A percentile compares a stretch with the other conserved stretches of the same genome.
phyloP scores from a whole-genome alignment of 2,113 vertebrate species.

The Gymnogyps californianus region DNA sequence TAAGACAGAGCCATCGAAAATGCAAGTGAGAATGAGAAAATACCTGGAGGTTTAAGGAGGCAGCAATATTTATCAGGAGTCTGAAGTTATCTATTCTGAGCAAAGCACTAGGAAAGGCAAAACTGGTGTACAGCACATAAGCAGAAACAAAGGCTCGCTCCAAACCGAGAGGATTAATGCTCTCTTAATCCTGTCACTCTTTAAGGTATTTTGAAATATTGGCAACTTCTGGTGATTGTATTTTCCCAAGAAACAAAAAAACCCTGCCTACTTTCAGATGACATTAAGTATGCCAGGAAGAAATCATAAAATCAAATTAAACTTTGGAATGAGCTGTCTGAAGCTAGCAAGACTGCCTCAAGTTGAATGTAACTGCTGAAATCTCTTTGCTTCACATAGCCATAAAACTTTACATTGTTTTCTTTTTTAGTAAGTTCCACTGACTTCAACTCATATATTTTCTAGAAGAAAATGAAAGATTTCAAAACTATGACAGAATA shows the following conservation, averaged over 20 bases:
- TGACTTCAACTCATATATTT: background rate
- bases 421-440: background rate
- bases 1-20: background rate
- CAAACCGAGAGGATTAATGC: background rate
- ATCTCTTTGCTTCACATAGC: background rate
- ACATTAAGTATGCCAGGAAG: background rate
- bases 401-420: background rate
- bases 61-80: background rate
- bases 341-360: background rate
- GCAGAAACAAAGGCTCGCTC: background rate
- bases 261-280: background rate
- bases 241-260: constrained; percentile 3
- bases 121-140: background rate
- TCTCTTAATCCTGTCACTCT: background rate
- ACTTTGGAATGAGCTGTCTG: background rate
- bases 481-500: background rate
- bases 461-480: background rate
- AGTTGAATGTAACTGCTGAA: background rate
- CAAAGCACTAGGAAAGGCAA: background rate
- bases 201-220: constrained; percentile 19
- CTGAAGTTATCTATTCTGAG: background rate
- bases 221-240: background rate
- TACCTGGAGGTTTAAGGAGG: background rate
- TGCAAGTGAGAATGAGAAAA: constrained; percentile 2
- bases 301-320: constrained; percentile 19